Base-by-base conservation (phyloP, 2,797 vertebrate species). In the Ispidina picta region DNA sequence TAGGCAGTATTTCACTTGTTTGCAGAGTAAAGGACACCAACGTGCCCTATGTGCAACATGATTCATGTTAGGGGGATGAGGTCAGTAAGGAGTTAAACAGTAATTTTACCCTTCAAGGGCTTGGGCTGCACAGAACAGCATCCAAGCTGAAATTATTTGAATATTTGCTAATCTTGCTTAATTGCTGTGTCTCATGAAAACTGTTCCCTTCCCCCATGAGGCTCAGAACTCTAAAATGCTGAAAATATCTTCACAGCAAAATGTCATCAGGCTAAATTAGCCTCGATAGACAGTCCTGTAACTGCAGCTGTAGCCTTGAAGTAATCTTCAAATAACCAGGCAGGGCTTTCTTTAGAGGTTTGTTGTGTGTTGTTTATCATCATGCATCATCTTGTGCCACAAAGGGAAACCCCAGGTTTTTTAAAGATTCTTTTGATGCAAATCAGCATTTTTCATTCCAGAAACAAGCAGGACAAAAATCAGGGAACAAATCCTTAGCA, bases 161-260 rank as follows among this genome's bases (percentile, higher is more conserved):
- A 21, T 89, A 80, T 88, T 90, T 88, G n/a, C 60, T 80, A 58
- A 71, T 80, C 31, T 82, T 84, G 9, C 31, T 74, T 90, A 70
- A 85, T 80, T 72, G 14, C 33, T 72, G 9, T 31, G 37, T 83
- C 26, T 85, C 1, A 1, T 59, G 22, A 66, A 85, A 86, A 52
- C 23, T 29, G 6, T 72, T 83, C 10, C 41, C 15, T 93, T 91
- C 25, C 25, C 21, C 18, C 6, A 8, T 76, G 39, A 55, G 64
- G 73, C 44, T 86, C 58, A 28, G 35, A 74, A 88, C 7, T 48
- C 33, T 28, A 52, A 56, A 89, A 91, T 58, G 51, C n/a, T 83
- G 46, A 83, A 86, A 88, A 64, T 63, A 21, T 3, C 76, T 75
- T 78, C 43, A 43, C 9, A 85, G 74, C 19, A 78, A 78, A 83